A percentile compares a stretch with the other conserved stretches of the same genome.
Evolutionary conservation across 2,113 vertebrate genomes (phyloP).

Genomic region (Azemiops feae): DNA sequence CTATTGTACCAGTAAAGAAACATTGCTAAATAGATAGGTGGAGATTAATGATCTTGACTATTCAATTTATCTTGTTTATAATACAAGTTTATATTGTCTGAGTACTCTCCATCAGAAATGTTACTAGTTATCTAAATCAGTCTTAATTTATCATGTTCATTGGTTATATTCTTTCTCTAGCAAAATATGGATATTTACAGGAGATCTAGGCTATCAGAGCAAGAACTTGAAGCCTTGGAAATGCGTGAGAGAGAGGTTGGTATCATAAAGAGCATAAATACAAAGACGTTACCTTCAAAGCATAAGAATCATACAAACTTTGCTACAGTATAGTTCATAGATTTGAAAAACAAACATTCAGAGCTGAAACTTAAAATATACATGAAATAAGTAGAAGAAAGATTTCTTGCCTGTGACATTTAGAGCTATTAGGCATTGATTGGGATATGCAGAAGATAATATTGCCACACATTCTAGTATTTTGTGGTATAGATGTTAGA

Average conservation of each 20-base stretch:
- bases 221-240: constrained; percentile 93
- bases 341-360: background rate
- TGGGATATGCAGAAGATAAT: background rate
- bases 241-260: constrained; percentile 93
- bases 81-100: background rate
- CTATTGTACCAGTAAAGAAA: background rate
- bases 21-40: background rate
- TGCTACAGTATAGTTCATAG: background rate
- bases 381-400: background rate
- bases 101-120: background rate
- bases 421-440: background rate
- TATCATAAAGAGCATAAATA: background rate
- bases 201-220: constrained; percentile 85
- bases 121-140: fast-evolving
- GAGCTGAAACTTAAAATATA: background rate
- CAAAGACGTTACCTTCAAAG: background rate
- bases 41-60: background rate
- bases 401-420: background rate
- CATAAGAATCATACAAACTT: background rate
- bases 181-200: constrained; percentile 96
- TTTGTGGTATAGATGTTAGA: background rate
- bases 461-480: background rate
- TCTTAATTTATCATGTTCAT: background rate
- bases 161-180: constrained; percentile 63
- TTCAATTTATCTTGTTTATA: background rate